phyloP scores from a whole-genome alignment of 2,113 vertebrate genomes.

The Dinomys branickii region DNA sequence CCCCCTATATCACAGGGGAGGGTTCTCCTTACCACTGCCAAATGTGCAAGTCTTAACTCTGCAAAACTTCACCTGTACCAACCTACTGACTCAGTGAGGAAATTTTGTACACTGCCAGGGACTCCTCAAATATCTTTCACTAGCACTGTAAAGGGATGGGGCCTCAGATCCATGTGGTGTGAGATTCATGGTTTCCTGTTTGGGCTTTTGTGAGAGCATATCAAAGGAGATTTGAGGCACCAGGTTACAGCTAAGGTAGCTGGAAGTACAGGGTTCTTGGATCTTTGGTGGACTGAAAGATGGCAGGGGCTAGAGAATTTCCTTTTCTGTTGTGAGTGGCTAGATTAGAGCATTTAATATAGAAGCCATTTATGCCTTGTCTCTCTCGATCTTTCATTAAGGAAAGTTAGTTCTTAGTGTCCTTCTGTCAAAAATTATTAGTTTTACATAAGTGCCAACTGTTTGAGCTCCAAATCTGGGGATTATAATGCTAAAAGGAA shows the following conservation, averaged over 20 bases:
- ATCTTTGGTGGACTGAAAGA: neutral
- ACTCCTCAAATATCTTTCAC: neutral
- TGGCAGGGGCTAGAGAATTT: neutral
- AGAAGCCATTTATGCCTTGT: neutral
- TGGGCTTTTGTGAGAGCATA: fast-evolving
- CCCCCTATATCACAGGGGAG: neutral
- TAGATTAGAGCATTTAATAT: neutral
- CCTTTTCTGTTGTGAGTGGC: neutral
- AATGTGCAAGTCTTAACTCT: neutral
- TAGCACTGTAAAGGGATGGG: fast-evolving
- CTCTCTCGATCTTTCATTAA: neutral
- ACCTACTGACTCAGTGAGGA: neutral
- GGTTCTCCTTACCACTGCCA: neutral
- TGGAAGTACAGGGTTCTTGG: neutral
- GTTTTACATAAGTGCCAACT: neutral
- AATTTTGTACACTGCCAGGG: neutral
- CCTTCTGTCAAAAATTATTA: neutral
- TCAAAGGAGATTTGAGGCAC: neutral
- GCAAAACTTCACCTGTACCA: neutral
- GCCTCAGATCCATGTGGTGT: fast-evolving
- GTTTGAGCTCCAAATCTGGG: neutral
- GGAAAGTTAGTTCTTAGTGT: fast-evolving
- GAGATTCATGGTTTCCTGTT: fast-evolving
- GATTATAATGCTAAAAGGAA: neutral
- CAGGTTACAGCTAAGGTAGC: neutral